phyloP scores from a whole-genome alignment of 2,797 vertebrate species.

The Siniperca scherzeri region DNA sequence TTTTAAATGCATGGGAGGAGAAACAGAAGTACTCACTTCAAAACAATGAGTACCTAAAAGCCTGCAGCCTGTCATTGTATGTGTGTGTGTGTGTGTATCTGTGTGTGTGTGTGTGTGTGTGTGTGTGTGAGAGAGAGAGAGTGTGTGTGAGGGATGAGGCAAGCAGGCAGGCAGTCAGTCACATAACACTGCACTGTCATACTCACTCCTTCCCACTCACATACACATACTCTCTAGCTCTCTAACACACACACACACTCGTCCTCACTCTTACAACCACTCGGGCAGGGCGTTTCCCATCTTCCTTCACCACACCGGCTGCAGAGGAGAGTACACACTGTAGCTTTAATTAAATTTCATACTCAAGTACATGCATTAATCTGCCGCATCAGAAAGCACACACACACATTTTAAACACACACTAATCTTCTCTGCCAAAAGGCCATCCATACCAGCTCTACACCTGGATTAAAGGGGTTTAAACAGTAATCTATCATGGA shows the following conservation, averaged over 20 bases:
- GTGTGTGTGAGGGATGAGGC: slow-evolving; percentile 24
- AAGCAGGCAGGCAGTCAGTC: slow-evolving; percentile 33
- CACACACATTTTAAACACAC: slow-evolving; percentile 18
- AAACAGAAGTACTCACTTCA: slow-evolving; percentile 49
- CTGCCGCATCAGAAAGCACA: slow-evolving; percentile 48
- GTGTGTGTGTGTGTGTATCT: slow-evolving; percentile 11
- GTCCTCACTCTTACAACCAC: slow-evolving; percentile 15
- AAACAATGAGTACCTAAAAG: slow-evolving; percentile 43
- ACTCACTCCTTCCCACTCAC: slow-evolving; percentile 40
- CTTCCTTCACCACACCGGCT: slow-evolving; percentile 23
- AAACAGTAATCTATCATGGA: slow-evolving; percentile 63
- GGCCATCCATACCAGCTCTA: slow-evolving; percentile 59
- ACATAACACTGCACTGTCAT: slow-evolving; percentile 62
- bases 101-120: neutral
- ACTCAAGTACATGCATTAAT: slow-evolving; percentile 67
- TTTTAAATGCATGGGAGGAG: slow-evolving; percentile 47
- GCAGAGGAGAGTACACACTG: slow-evolving; percentile 39
- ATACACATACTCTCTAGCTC: neutral
- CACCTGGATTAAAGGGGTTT: slow-evolving; percentile 71
- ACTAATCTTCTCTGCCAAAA: slow-evolving; percentile 67
- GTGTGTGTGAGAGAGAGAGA: neutral
- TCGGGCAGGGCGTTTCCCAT: slow-evolving; percentile 64
- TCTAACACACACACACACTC: slow-evolving; percentile 15
- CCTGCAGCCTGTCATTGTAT: slow-evolving; percentile 12
- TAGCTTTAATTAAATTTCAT: slow-evolving; percentile 57